phyloP scores from a whole-genome alignment of 2,888 invertebrate species.

The Trissoscelio sp. region DNA sequence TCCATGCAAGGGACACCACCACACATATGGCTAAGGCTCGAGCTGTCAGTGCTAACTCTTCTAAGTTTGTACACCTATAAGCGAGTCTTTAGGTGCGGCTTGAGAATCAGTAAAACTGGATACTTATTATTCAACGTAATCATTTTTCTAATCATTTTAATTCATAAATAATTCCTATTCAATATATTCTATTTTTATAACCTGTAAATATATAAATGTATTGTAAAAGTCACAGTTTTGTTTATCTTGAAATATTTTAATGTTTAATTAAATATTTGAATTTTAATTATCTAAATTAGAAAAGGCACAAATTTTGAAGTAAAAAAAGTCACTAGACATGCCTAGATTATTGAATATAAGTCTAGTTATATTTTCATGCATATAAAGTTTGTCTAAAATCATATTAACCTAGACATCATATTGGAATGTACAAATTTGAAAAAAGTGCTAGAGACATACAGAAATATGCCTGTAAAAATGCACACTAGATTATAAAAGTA shows the following conservation, averaged over 20 bases:
- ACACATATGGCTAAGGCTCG: constrained; percentile 76
- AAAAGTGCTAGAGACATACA: constrained; percentile 3
- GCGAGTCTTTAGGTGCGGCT: constrained; percentile 63
- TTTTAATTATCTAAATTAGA: not conserved
- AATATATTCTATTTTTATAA: too few species aligned
- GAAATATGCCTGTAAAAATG: constrained; percentile 13
- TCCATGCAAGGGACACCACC: constrained; percentile 78
- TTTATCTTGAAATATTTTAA: not conserved
- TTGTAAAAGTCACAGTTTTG: too few species aligned
- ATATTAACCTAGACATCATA: not conserved
- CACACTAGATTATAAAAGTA: not conserved
- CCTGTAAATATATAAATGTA: too few species aligned
- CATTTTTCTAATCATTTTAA: too few species aligned
- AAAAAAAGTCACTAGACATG: constrained; percentile 5
- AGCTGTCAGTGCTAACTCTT: constrained; percentile 69
- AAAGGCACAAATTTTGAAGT: not conserved
- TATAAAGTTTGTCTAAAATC: constrained; percentile 10
- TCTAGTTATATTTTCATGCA: constrained; percentile 39
- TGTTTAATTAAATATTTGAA: not conserved
- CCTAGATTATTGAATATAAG: not conserved
- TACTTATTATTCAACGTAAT: too few species aligned
- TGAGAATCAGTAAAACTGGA: constrained; percentile 60
- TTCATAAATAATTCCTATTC: too few species aligned
- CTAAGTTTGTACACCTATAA: constrained; percentile 68
- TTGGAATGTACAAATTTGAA: not conserved